Evolutionary conservation across 2,797 vertebrate genomes (phyloP), one percentile per base, ranked within the genome.

Genomic region (Manis pentadactyla): DNA sequence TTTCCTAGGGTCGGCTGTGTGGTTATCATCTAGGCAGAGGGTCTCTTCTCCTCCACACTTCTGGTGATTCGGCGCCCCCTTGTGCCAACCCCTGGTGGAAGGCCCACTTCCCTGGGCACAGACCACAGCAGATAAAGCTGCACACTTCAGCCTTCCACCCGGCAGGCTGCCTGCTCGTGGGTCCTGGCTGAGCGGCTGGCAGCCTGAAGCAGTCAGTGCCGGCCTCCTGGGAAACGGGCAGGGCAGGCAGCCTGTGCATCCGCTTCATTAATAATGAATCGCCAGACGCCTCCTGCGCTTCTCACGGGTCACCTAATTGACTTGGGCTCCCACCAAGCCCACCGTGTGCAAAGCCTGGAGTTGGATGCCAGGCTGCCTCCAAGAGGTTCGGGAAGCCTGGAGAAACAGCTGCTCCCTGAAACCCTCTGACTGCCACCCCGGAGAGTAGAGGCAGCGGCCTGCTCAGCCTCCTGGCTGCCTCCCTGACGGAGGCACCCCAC

Each of bases 261-360:
- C 74, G 37, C 93, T 83, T 97, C 92, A 92, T 98, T 97, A 98
- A 95, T 97, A 96, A 98, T 97, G 96, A 81, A 93, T 92, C 25
- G 31, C 96, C 83, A 59, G 94, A 55, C 34, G 27, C 87, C 66
- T 95, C 90, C 96, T 29, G 85, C 15, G 13, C 95, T 87, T 94
- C 93, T 90, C 63, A 5, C 87, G 49, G 69, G 97, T 71, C 73
- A 27, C 95, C 94, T 96, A 69, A 74, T 92, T 84, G 97, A 82
- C 96, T 94, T 68, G 37, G 78, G 94, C 89, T 21, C 82, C 90
- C n/a, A 18, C 12, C 74, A 57, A 46, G 86, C 83, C 90, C 66
- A 27, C 53, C 0, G 42, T 5, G 66, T 7, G 4, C 27, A 27
- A 78, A 81, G 46, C 71, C 7, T 0, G 82, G 59, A 64, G 73